phyloP scores from a whole-genome alignment of 2,113 vertebrate species.

The Cephalopholis sonnerati region DNA sequence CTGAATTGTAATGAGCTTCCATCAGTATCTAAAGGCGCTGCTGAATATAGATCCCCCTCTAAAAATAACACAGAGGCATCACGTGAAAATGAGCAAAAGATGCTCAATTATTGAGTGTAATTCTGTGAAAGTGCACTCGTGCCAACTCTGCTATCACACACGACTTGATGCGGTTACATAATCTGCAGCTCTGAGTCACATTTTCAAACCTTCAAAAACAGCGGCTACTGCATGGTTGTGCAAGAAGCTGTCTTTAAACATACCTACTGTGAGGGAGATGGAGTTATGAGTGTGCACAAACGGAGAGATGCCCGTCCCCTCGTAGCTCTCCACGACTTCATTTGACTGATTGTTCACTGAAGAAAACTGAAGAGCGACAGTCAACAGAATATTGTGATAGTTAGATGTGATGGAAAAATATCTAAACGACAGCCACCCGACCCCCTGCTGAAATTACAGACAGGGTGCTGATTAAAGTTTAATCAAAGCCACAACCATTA shows the following conservation, averaged over 20 bases:
- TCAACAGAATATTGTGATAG: neutral
- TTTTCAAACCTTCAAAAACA: slow-evolving; percentile 29
- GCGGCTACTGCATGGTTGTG: neutral
- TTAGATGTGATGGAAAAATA: slow-evolving; percentile 1
- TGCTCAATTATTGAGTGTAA: slow-evolving; percentile 31
- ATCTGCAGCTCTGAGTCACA: neutral
- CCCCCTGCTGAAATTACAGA: slow-evolving; percentile 26
- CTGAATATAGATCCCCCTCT: slow-evolving; percentile 85
- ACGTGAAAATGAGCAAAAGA: neutral
- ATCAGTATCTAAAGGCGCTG: slow-evolving; percentile 75
- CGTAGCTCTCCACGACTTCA: slow-evolving; percentile 41
- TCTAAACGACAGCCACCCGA: neutral
- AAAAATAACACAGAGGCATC: slow-evolving; percentile 23
- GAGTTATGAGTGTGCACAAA: slow-evolving; percentile 75
- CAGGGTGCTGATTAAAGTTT: slow-evolving; percentile 18
- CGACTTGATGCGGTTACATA: slow-evolving; percentile 28
- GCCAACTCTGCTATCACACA: neutral
- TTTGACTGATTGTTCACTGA: slow-evolving; percentile 55
- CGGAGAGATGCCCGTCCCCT: slow-evolving; percentile 80
- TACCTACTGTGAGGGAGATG: slow-evolving; percentile 81
- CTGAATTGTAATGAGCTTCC: slow-evolving; percentile 82
- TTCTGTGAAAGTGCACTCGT: slow-evolving; percentile 3
- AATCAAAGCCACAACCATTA: neutral
- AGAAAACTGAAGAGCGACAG: slow-evolving; percentile 45
- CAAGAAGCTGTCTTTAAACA: slow-evolving; percentile 14